Base-by-base conservation (phyloP, 2,888 invertebrate species). In the Eilema griseolum region DNA sequence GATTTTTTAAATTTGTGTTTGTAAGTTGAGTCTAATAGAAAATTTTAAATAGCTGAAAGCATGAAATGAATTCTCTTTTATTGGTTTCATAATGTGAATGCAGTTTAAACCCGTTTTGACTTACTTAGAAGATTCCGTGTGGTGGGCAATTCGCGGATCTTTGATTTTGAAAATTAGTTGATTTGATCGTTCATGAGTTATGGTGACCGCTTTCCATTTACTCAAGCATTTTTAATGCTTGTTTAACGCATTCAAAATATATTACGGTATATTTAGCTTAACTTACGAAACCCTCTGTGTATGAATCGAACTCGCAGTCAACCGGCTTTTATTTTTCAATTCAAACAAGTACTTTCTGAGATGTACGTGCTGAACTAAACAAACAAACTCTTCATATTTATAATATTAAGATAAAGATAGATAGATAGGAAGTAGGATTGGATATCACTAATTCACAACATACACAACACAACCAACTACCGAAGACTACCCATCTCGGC, bases 401-500 rank as follows among this genome's bases (percentile, higher is more conserved):
- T 41, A 16, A 41, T 41, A n/a, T n/a, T n/a, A n/a, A n/a, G n/a
- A n/a, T n/a, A n/a, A n/a, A n/a, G n/a, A n/a, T n/a, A n/a, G n/a
- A n/a, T 52, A n/a, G n/a, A 2, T 8, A 52, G n/a, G n/a, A 52
- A 52, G n/a, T 52, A 52, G n/a, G n/a, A 52, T 10, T 20, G n/a
- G 10, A 52, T 52, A 3, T 52, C 20, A 46, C 46, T 46, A 57
- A 23, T 57, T 3, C 12, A 57, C n/a, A 20, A 56, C 5, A 56
- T 12, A 23, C 23, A 24, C 8, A 26, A 10, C 11, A 20, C 4
- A 23, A 56, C 28, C 7, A 10, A 71, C 68, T 70, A 24, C n/a
- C 61, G 33, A 72, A 75, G 81, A 79, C 73, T 73, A 61, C 61
- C 69, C 71, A 76, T 72, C n/a, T n/a, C 72, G 74, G 70, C 61